A percentile compares a stretch with the other conserved stretches of the same genome.
Evolutionary conservation across 2,888 invertebrate species (phyloP).

Genomic region (Mamestra brassicae): DNA sequence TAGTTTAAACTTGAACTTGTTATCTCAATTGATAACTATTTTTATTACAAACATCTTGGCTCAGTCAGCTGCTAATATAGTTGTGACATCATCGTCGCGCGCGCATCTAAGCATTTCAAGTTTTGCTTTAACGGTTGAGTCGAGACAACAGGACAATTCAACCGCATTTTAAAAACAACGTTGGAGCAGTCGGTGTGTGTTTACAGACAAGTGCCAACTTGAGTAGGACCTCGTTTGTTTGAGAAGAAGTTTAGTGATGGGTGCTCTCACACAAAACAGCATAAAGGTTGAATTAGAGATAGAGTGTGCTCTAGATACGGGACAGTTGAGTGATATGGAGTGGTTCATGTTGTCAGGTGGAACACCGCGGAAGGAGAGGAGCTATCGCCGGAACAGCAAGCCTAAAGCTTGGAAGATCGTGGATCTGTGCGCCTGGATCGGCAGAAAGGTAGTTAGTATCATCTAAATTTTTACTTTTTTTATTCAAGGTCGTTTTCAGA

Average conservation of each 20-base stretch:
- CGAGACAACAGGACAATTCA: constrained; percentile 28
- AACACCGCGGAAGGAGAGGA: constrained; percentile 81
- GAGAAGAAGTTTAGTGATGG: constrained; percentile 61
- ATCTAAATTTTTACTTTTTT: constrained; percentile 20
- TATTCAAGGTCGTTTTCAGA: neutral
- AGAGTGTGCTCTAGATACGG: constrained; percentile 79
- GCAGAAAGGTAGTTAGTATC: constrained; percentile 81
- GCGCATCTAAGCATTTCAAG: constrained; percentile 57
- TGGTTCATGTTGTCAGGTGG: constrained; percentile 86
- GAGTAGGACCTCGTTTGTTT: constrained; percentile 16
- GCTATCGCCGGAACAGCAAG: constrained; percentile 74
- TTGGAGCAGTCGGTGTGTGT: constrained; percentile 20
- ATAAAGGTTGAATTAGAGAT: constrained; percentile 82
- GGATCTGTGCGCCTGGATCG: constrained; percentile 87
- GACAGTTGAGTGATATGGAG: constrained; percentile 79
- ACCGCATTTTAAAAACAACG: constrained; percentile 48
- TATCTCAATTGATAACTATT: constrained; percentile 74
- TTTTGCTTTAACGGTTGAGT: constrained; percentile 62
- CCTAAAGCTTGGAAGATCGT: constrained; percentile 81
- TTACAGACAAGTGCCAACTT: constrained; percentile 42
- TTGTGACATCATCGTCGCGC: constrained; percentile 75
- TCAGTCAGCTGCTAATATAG: constrained; percentile 72
- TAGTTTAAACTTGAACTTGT: constrained; percentile 67
- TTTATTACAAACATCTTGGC: constrained; percentile 60
- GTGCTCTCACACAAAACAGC: constrained; percentile 65